Percentiles rank a stretch among this genome's conserved stretches.
These are phyloP conservation scores for Bagarius yarrelli DNA, from an alignment of 2,113 vertebrate genomes.

Conservation along the genomic window DNA sequence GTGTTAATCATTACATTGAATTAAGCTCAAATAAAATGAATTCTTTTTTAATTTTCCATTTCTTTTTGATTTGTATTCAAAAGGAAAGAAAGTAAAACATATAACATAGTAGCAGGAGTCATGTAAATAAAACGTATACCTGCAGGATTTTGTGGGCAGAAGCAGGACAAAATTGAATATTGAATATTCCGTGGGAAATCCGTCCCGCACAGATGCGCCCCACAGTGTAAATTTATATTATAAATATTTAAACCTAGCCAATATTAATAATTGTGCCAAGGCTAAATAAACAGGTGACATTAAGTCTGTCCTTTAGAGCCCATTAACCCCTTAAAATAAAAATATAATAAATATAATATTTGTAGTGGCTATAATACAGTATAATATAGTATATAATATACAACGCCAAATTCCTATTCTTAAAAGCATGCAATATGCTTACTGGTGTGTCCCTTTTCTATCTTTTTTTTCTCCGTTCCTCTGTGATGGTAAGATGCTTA, in stretches of 20 bases:
- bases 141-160: too few species aligned
- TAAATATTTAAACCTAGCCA: background rate
- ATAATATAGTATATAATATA: background rate
- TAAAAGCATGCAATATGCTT: slow-evolving; percentile 15
- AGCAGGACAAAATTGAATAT: too few species aligned
- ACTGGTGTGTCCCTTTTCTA: slow-evolving; percentile 22
- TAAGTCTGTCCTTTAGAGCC: background rate
- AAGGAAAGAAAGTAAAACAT: too few species aligned
- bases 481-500: slow-evolving; percentile 58
- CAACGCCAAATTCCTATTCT: background rate
- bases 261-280: slow-evolving; percentile 12
- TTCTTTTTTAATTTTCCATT: too few species aligned
- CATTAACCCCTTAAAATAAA: background rate
- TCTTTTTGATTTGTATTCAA: too few species aligned
- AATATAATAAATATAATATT: background rate
- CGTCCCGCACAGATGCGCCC: too few species aligned
- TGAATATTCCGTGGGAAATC: too few species aligned
- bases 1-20: too few species aligned
- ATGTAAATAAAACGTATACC: too few species aligned
- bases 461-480: slow-evolving; percentile 48
- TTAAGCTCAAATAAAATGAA: too few species aligned
- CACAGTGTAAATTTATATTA: too few species aligned
- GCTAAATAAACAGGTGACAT: background rate
- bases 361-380: background rate
- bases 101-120: too few species aligned